Conservation (phyloP, 2,797 vertebrate genomes). For the Hypotaenidia okinawae region DNA sequence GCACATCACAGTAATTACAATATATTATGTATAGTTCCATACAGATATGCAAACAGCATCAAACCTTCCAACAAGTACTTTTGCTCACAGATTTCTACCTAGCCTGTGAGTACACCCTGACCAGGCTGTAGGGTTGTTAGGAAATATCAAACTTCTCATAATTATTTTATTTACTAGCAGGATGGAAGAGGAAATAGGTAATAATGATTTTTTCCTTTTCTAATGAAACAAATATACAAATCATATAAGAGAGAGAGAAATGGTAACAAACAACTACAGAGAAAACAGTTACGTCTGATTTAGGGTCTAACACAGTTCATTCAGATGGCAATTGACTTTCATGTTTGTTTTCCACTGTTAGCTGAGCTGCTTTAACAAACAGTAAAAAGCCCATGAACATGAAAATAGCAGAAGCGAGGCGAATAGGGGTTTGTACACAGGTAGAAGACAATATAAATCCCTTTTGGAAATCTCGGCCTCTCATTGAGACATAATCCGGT, state of each 20-base stretch:
- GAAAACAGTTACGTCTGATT: not conserved
- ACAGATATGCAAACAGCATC: not conserved
- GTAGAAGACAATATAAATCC: not conserved
- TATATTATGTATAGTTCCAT: not conserved
- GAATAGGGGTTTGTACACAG: not conserved
- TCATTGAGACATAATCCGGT: not conserved
- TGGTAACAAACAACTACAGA: not conserved
- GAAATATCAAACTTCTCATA: not conserved
- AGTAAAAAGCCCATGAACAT: not conserved
- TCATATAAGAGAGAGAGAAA: not conserved
- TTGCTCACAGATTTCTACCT: not conserved
- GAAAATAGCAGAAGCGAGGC: not conserved
- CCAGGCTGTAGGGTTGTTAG: not conserved
- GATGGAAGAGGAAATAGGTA: not conserved
- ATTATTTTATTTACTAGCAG: not conserved
- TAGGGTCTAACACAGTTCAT: not conserved
- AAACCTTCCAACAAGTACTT: not conserved
- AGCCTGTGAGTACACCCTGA: not conserved
- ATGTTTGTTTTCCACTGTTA: not conserved
- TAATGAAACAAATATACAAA: not conserved
- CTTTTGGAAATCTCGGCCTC: not conserved
- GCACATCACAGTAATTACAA: not conserved
- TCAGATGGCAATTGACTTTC: not conserved
- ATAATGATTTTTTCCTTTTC: not conserved
- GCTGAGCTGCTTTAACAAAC: not conserved